Base-by-base conservation (phyloP, 2,888 invertebrate species). In the Sylvicola cinctus region DNA sequence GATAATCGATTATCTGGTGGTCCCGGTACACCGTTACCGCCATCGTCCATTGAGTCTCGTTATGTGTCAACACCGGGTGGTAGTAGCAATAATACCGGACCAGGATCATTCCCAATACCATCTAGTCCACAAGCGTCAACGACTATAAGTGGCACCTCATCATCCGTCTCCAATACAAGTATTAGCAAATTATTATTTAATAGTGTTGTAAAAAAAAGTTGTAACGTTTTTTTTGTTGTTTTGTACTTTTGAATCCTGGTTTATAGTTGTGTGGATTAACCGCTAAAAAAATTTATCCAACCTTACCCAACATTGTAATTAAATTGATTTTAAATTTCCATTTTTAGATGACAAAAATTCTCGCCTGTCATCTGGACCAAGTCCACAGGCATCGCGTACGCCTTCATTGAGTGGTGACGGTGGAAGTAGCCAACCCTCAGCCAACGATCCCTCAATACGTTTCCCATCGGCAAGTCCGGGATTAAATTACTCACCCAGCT, bases 311-410 rank as follows among this genome's bases (percentile, higher is more conserved):
- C n/a, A n/a, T n/a, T n/a, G n/a, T n/a, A n/a, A n/a, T n/a, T n/a
- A n/a, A n/a, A n/a, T n/a, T n/a, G n/a, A n/a, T n/a, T n/a, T n/a
- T n/a, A n/a, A n/a, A n/a, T n/a, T n/a, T n/a, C n/a, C n/a, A n/a
- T n/a, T n/a, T n/a, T n/a, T 11, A 55, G 53, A 46, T 39, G 54
- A 53, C 32, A 41, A 45, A 16, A 52, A 51, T 53, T 58, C 58
- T 28, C 63, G 66, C 10, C 62, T 61, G 31, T 60, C 63, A 12
- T 60, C 64, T 11, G 45, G 45, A 25, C 49, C 52, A 11, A 56
- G 55, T 44, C 52, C 57, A 7, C 54, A 56, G 38, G 45, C 52
- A 15, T 43, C 49, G 3, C 40, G 45, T 33, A 54, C 53, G 26
- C 50, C 50, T 3, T 45, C 46, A 32, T 41, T 50, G 13, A 46